phyloP scores from a whole-genome alignment of 2,797 vertebrate genomes.

The Pipistrellus nathusii region DNA sequence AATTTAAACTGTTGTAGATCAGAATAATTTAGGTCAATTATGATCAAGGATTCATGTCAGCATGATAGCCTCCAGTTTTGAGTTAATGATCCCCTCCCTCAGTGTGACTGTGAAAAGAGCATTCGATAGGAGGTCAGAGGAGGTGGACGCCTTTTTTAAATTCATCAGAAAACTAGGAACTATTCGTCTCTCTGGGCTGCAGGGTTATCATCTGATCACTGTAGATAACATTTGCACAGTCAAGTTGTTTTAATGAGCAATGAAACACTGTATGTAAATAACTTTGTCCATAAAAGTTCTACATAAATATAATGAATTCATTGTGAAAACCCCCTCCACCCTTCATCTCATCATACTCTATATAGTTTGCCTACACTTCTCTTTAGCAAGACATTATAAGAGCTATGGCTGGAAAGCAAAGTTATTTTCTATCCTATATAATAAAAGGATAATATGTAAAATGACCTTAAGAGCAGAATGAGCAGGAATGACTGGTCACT shows the following conservation, averaged over 20 bases:
- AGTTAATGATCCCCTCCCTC: constrained; percentile 55
- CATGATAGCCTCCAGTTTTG: constrained; percentile 21
- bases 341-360: background rate
- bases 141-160: background rate
- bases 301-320: background rate
- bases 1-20: constrained; percentile 73
- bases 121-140: background rate
- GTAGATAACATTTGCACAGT: background rate
- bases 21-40: constrained; percentile 72
- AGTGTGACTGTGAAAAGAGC: background rate
- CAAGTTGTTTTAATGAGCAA: constrained; percentile 5
- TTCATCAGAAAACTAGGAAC: background rate
- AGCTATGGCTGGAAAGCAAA: background rate
- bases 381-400: background rate
- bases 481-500: too few relatives aligned
- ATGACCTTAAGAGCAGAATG: too few relatives aligned
- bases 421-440: background rate
- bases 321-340: background rate
- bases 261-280: background rate
- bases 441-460: too few relatives aligned
- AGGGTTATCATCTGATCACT: background rate
- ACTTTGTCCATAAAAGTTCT: constrained; percentile 14
- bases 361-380: background rate
- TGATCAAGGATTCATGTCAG: constrained; percentile 67
- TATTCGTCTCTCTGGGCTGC: background rate